Base-by-base conservation (phyloP, 2,888 invertebrate genomes). In the Exephanes ischioxanthus region DNA sequence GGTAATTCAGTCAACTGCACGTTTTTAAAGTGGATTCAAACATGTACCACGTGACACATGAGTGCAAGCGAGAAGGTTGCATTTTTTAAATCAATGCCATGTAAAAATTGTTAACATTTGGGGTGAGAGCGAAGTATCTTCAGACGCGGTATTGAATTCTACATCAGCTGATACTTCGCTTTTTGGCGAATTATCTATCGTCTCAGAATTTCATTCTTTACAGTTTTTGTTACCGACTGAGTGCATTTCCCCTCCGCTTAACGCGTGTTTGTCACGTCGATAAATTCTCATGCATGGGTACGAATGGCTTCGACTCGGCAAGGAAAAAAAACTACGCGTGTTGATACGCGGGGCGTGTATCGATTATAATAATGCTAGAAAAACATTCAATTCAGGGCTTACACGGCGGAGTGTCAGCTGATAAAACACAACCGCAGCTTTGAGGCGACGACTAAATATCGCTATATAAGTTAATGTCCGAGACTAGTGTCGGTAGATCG, bases 221-320 rank as follows among this genome's bases (percentile, higher is more conserved):
- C 9, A 41, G 11, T 41, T 41, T 41, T 11, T 0, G 7, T 41
- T 41, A 41, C 2, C 41, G 41, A 41, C 41, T 3, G 41, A 41
- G 41, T 41, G 1, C 41, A 11, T 11, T 41, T 41, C 11, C 2
- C 3, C 11, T 41, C 41, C 11, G 1, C 22, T 26, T 4, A 26
- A 48, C 26, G 58, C 58, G 58, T 22, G 22, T 41, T 11, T 26
- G 37, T 58, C 45, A 1, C 58, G 30, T 58, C 61, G 41, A 48
- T 61, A 73, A 63, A 51, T 75, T 75, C 7, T 75, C 73, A 33
- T 51, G 33, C 30, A 14, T 51, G 37, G 75, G 63, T 51, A 51
- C 26, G 26, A 14, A 6, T 51, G 26, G 11, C 4, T 22, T 22
- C 55, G 22, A 3, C 22, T 19, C 7, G 55, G 14, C 19, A 22